These are phyloP conservation scores for Nothoprocta perdicaria DNA, from an alignment of 2,113 vertebrate genomes.

Conservation along the genomic window DNA sequence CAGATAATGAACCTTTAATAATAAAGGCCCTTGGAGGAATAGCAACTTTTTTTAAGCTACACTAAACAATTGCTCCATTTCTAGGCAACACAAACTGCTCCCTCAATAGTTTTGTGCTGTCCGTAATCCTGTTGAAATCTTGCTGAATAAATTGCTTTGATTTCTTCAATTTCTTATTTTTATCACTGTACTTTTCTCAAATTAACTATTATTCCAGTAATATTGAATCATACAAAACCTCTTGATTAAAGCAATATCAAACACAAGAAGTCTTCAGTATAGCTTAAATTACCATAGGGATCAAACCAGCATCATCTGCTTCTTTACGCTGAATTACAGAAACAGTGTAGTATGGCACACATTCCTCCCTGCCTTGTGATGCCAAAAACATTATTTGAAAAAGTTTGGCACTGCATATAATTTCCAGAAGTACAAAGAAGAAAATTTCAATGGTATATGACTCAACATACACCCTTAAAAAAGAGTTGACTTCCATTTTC, in stretches of 20 bases:
- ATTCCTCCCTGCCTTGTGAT: background rate
- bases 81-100: slow-evolving; percentile 10
- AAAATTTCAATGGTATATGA: slow-evolving; percentile 47
- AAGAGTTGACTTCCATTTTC: slow-evolving; percentile 43
- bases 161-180: slow-evolving; percentile 35
- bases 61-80: slow-evolving; percentile 25
- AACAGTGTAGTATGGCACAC: slow-evolving; percentile 11
- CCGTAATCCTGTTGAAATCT: slow-evolving; percentile 34
- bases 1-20: slow-evolving; percentile 7
- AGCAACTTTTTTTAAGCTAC: background rate
- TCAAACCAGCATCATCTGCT: background rate
- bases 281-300: slow-evolving; percentile 5
- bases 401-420: slow-evolving; percentile 39
- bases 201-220: slow-evolving; percentile 26
- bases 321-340: slow-evolving; percentile 9
- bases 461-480: slow-evolving; percentile 32
- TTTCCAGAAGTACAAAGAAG: slow-evolving; percentile 50
- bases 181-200: background rate
- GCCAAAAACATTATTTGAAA: slow-evolving; percentile 29
- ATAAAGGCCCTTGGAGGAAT: background rate
- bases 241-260: slow-evolving; percentile 31
- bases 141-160: background rate
- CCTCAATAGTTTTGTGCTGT: slow-evolving; percentile 31
- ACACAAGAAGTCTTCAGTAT: background rate
- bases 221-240: slow-evolving; percentile 47